Evolutionary conservation across 2,797 vertebrate genomes (phyloP).

Genomic region (Melanotaenia parkinsoni): DNA sequence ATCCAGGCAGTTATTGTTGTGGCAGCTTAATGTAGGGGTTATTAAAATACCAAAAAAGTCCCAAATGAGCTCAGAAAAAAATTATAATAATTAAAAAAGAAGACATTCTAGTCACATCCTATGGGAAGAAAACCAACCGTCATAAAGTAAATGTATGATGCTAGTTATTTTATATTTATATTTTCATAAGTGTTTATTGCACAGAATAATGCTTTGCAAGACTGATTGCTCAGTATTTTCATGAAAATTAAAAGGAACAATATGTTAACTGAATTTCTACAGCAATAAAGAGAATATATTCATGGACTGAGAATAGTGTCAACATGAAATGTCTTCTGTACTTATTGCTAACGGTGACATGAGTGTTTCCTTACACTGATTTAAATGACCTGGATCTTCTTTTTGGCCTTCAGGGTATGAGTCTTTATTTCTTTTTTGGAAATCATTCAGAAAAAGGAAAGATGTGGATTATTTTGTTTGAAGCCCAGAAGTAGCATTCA

Average conservation of each 20-base stretch:
- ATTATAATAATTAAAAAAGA: neutral
- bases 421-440: neutral
- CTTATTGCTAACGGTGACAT: too few relatives aligned
- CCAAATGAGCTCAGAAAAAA: neutral
- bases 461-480: neutral
- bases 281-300: too few relatives aligned
- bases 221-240: neutral
- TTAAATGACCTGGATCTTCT: too few relatives aligned
- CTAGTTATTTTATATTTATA: neutral
- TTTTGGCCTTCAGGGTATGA: neutral
- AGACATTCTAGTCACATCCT: neutral
- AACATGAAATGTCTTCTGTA: too few relatives aligned
- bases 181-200: neutral
- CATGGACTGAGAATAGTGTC: too few relatives aligned
- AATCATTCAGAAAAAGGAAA: neutral
- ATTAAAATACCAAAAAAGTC: constrained; percentile 47
- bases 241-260: neutral
- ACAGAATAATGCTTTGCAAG: neutral
- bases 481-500: neutral
- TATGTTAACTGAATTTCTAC: neutral
- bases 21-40: constrained; percentile 27
- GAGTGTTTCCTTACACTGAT: too few relatives aligned
- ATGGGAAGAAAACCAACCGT: constrained; percentile 7
- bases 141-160: too few relatives aligned
- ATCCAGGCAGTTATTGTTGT: constrained; percentile 38